These are phyloP conservation scores for Orgyia antiqua DNA, from an alignment of 2,888 invertebrate genomes.

Conservation along the genomic window DNA sequence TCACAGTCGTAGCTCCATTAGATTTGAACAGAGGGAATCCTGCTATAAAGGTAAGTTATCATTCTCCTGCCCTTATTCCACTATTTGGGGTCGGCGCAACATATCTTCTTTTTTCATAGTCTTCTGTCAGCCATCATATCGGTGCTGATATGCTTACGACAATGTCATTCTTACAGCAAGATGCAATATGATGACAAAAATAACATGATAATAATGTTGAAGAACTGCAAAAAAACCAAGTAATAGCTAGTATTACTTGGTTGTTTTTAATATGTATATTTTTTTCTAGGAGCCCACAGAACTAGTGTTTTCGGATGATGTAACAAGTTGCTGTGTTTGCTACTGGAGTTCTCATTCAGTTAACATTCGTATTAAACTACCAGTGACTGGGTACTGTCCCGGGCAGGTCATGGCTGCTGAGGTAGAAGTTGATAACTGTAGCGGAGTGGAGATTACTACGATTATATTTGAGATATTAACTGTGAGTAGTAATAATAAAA, in stretches of 20 bases:
- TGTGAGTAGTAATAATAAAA: constrained; percentile 38
- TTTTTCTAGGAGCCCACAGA: constrained; percentile 37
- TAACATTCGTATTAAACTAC: constrained; percentile 56
- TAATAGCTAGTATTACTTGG: no score
- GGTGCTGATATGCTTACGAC: constrained; percentile 1
- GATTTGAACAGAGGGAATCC: constrained; percentile 43
- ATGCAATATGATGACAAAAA: no score
- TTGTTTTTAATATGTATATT: no score
- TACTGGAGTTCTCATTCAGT: constrained; percentile 35
- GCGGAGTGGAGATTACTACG: constrained; percentile 68
- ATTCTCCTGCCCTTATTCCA: no score
- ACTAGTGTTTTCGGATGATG: constrained; percentile 30
- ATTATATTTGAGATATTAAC: constrained; percentile 42
- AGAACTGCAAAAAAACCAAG: no score
- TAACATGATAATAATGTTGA: no score
- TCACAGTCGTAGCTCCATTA: constrained; percentile 47
- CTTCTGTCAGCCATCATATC: no score
- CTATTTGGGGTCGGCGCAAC: no score
- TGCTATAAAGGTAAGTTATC: constrained; percentile 30
- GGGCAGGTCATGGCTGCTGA: constrained; percentile 84
- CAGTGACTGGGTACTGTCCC: constrained; percentile 83
- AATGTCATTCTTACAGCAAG: background rate
- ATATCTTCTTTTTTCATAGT: no score
- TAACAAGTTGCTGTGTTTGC: constrained; percentile 14
- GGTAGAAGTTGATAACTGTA: constrained; percentile 83